Percentiles rank a stretch among this genome's conserved stretches.
These are phyloP conservation scores for Syrrhaptes paradoxus DNA, from an alignment of 2,113 vertebrate species.

Conservation along the genomic window DNA sequence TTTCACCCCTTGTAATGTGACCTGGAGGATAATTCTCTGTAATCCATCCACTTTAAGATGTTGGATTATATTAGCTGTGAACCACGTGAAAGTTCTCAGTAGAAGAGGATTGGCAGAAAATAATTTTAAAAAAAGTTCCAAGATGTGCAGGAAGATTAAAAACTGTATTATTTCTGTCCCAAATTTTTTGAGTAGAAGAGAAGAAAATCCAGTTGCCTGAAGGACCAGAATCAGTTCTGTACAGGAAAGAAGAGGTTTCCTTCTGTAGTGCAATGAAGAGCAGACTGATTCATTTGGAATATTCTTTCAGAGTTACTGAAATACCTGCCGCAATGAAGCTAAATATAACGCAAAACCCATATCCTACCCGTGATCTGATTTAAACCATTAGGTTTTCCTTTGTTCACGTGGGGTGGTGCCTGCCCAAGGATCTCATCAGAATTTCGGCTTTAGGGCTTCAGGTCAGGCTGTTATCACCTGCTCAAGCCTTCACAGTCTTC, in stretches of 20 bases:
- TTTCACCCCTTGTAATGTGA: not conserved
- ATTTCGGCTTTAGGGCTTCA: not conserved
- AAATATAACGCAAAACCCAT: not conserved
- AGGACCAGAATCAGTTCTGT: not conserved
- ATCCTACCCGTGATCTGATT: not conserved
- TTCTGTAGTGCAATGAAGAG: not conserved
- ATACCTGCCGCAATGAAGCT: not conserved
- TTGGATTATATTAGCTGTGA: not conserved
- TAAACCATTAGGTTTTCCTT: not conserved
- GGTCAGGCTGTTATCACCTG: not conserved
- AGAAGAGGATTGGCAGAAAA: slow-evolving; percentile 36
- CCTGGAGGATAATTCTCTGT: slow-evolving; percentile 11
- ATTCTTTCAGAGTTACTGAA: not conserved
- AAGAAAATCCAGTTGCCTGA: not conserved
- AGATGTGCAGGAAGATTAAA: slow-evolving; percentile 6
- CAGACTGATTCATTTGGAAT: not conserved
- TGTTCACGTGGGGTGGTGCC: not conserved
- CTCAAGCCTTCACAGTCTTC: not conserved
- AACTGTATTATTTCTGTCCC: not conserved
- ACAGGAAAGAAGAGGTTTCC: not conserved
- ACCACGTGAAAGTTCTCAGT: slow-evolving; percentile 26
- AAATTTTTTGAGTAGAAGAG: not conserved
- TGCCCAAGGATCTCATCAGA: not conserved
- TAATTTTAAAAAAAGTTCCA: not conserved
- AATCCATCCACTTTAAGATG: slow-evolving; percentile 35